Conservation (phyloP, 2,888 invertebrate genomes). For the Mimumesa dahlbomi region DNA sequence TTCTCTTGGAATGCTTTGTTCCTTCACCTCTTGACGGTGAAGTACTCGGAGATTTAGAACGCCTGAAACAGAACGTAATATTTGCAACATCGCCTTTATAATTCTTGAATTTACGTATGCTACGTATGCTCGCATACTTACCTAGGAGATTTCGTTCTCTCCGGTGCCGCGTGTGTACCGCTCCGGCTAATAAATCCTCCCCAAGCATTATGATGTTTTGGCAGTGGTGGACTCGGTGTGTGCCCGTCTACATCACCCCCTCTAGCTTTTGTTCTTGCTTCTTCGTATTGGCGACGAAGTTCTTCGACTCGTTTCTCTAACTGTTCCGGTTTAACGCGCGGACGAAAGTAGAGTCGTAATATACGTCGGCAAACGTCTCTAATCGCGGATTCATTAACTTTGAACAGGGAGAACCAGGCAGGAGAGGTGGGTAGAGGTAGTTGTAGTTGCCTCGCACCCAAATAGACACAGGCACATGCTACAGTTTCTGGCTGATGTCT, state of each 20-base stretch:
- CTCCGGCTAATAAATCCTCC: slow-evolving; percentile 85
- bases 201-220: slow-evolving; percentile 85
- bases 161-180: slow-evolving; percentile 75
- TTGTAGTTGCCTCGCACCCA: slow-evolving; percentile 94
- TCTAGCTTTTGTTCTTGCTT: slow-evolving; percentile 83
- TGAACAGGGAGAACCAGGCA: slow-evolving; percentile 94
- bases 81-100: neutral
- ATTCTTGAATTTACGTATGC: too few relatives aligned
- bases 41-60: slow-evolving; percentile 74
- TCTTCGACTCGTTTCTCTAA: slow-evolving; percentile 89
- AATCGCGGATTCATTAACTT: slow-evolving; percentile 91
- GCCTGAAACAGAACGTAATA: slow-evolving; percentile 45
- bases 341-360: slow-evolving; percentile 90
- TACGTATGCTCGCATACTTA: too few relatives aligned
- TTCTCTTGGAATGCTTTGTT: slow-evolving; percentile 76
- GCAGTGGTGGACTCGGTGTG: slow-evolving; percentile 81
- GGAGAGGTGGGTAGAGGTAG: slow-evolving; percentile 93
- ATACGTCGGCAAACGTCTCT: slow-evolving; percentile 91
- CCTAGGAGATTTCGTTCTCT: slow-evolving; percentile 77
- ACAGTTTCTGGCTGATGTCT: slow-evolving; percentile 98
- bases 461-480: slow-evolving; percentile 99
- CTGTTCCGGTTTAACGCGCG: slow-evolving; percentile 88
- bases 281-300: slow-evolving; percentile 86
- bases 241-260: slow-evolving; percentile 81
- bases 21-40: slow-evolving; percentile 74